Evolutionary conservation across 2,113 vertebrate species (phyloP), one percentile per base, ranked within the genome.

Genomic region (Ctenodactylus gundi): DNA sequence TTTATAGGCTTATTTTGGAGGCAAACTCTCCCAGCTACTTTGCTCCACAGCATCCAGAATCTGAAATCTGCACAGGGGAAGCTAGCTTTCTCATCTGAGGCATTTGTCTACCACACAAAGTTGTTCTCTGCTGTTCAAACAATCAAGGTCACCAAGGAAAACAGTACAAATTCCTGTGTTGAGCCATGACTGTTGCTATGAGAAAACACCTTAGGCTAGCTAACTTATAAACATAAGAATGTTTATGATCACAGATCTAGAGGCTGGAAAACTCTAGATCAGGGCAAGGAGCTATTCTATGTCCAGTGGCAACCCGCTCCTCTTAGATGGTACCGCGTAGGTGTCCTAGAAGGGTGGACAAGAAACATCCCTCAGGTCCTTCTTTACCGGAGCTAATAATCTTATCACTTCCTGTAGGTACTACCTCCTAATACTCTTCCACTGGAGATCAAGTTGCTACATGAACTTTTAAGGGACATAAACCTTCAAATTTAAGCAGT

Each of bases 231-330:
- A 21, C n/a, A 14, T 7, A 17, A n/a, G 53, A 53, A 62, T n/a
- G 51, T 7, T 36, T 18, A 14, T 9, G 6, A 12, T 51, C 53
- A 27, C 21, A 6, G 31, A 60, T 36, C 23, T 39, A 12, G 36
- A 46, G 29, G 11, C 57, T 15, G 46, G 7, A 44, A n/a, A 29
- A 6, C 34, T 5, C 51, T 3, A 70, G 76, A 46, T 29, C 29
- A 65, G 39, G 34, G 25, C 0, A 1, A 10, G n/a, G 15, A 64
- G 9, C n/a, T 18, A 18, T 12, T 25, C 31, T 2, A 6, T 5
- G 41, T 49, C 68, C 49, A 18, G 27, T 25, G 51, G n/a, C 34
- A 1, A 31, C n/a, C n/a, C 23, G 4, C 49, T 46, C 34, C 68
- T 65, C 67, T 27, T 5, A 15, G 46, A 55, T 23, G 57, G 39